Evolutionary conservation across 2,113 vertebrate genomes (phyloP), one percentile per base, ranked within the genome.

Genomic region (Murina feae): DNA sequence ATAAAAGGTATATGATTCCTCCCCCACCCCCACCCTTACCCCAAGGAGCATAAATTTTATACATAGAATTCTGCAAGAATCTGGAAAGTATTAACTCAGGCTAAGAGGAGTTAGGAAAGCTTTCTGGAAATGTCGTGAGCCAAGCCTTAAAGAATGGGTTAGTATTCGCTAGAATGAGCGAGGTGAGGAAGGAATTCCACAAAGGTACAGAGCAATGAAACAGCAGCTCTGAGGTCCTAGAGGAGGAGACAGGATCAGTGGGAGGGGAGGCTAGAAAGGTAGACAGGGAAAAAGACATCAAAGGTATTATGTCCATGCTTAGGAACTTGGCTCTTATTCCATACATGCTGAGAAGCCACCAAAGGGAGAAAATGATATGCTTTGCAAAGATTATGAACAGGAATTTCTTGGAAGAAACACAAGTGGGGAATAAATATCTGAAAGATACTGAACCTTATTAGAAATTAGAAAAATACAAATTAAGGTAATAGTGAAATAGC

Each of bases 381-480:
- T 68, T 93, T 69, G 69, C 35, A 91, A 91, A 95, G 69, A 82
- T 79, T 84, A 68, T 49, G 4, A 83, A 86, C 17, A 94, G 44
- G 39, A 44, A 37, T 69, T 91, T 95, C 25, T 87, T 69, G 49
- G 58, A 78, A 88, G 71, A 86, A 95, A 81, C 7, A 69, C 14
- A 75, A 81, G 25, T 53, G 66, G 5, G 47, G 16, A 90, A 49
- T 65, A 93, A 65, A 60, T 66, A 66, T 42, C 32, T 84, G 66
- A 87, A 96, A 89, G 39, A 55, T 93, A 53, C 1, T 81, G 28
- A 91, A 58, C 32, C 25, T 63, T 93, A 85, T 78, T 74, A 90
- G 69, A 92, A 95, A 86, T 91, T 42, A 93, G 42, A 90, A 89
- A 93, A 91, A 58, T 58, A 25, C 35, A 92, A 93, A 90, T 53